phyloP scores from a whole-genome alignment of 2,797 vertebrate species.

The Phalloptychus januarius region DNA sequence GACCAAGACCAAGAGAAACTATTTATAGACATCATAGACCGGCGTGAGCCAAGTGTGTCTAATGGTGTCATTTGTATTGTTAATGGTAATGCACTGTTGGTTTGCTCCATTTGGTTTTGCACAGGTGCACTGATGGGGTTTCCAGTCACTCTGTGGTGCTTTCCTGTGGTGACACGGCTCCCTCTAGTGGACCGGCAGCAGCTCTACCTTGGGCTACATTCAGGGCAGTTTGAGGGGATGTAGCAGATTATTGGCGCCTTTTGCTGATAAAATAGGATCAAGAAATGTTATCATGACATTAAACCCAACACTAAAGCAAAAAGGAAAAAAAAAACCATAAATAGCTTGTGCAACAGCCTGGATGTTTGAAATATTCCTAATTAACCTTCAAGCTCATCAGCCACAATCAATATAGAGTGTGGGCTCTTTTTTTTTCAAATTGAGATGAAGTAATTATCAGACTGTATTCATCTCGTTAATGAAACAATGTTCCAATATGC shows the following conservation, averaged over 20 bases:
- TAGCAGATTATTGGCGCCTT: conserved; percentile 17
- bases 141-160: conserved; percentile 44
- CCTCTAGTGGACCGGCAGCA: conserved; percentile 68
- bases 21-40: conserved; percentile 77
- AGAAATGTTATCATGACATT: conserved; percentile 7
- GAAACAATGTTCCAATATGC: conserved; percentile 81
- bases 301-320: conserved; percentile 17
- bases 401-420: conserved; percentile 80
- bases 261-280: conserved; percentile 14
- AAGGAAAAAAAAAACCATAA: conserved; percentile 16
- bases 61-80: conserved; percentile 85
- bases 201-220: conserved; percentile 16
- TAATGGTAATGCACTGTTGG: conserved; percentile 82
- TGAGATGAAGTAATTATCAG: conserved; percentile 84
- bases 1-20: conserved; percentile 79
- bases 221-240: conserved; percentile 15
- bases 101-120: conserved; percentile 83
- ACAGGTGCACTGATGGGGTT: conserved; percentile 81
- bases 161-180: conserved; percentile 53
- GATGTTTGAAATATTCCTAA: conserved; percentile 75
- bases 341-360: conserved; percentile 36
- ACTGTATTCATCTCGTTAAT: conserved; percentile 82
- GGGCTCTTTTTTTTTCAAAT: conserved; percentile 70
- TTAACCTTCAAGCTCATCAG: conserved; percentile 85
- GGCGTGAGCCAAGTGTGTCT: conserved; percentile 75